phyloP scores from a whole-genome alignment of 2,888 invertebrate species.

The Entomobrya proxima region DNA sequence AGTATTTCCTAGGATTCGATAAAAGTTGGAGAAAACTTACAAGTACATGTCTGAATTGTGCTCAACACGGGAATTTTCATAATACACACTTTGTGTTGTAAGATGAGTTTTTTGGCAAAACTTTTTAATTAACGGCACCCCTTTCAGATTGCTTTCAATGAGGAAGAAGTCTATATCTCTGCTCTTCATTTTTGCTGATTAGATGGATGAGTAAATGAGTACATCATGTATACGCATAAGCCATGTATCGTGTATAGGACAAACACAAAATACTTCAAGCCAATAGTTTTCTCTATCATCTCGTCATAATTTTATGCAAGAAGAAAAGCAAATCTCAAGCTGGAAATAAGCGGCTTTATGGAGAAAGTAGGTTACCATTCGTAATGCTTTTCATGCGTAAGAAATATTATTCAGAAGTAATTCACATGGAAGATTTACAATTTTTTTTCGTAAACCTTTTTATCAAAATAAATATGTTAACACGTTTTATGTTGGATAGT shows the following conservation, averaged over 20 bases:
- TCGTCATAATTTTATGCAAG: background rate
- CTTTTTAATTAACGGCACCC: conserved; percentile 22
- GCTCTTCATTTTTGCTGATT: background rate
- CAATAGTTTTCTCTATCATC: background rate
- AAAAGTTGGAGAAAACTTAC: no score
- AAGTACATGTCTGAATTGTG: no score
- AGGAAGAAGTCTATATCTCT: background rate
- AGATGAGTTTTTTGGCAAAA: background rate
- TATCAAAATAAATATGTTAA: no score
- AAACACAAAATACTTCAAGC: background rate
- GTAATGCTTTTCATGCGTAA: background rate
- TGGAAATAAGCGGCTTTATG: background rate
- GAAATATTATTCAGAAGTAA: no score
- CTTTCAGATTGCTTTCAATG: background rate
- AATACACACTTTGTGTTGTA: background rate
- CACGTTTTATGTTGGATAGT: no score
- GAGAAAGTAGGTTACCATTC: background rate
- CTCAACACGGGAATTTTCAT: no score
- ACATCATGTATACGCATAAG: background rate
- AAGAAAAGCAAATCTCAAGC: background rate
- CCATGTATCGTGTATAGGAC: background rate
- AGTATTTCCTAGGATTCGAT: no score
- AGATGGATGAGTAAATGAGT: background rate
- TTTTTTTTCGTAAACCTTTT: no score
- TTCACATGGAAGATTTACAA: no score